phyloP scores from a whole-genome alignment of 2,797 vertebrate genomes.

The Cossypha heuglini region DNA sequence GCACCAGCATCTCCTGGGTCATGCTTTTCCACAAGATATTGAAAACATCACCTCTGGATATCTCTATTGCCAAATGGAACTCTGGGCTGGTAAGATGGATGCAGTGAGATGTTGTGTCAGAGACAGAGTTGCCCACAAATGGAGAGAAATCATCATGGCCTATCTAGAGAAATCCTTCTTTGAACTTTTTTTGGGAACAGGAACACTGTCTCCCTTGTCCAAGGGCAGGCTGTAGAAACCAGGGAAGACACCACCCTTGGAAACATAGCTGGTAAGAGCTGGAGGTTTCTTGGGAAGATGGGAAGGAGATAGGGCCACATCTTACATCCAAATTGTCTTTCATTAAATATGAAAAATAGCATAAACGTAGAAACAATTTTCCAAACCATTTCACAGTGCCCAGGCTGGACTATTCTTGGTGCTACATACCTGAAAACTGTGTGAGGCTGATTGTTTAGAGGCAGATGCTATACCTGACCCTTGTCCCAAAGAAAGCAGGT shows the following conservation, averaged over 20 bases:
- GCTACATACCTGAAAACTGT: rapidly evolving
- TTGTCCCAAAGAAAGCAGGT: background rate
- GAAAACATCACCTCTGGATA: background rate
- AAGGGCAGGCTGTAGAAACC: background rate
- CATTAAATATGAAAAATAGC: background rate
- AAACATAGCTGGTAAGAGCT: background rate
- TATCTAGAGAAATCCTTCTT: background rate
- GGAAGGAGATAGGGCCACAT: background rate
- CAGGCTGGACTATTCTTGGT: background rate
- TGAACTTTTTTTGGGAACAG: background rate
- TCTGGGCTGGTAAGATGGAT: background rate
- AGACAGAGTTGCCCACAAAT: background rate
- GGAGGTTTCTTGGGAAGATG: background rate
- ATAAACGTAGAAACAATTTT: background rate
- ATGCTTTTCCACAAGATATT: background rate
- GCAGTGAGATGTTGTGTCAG: background rate
- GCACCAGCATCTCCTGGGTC: background rate
- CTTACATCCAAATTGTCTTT: background rate
- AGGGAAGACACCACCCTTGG: background rate
- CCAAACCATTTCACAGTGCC: background rate
- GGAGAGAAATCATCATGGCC: background rate
- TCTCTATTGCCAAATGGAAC: background rate
- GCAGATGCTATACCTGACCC: background rate
- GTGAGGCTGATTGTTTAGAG: background rate
- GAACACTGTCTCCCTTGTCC: background rate